phyloP scores from a whole-genome alignment of 2,888 invertebrate genomes.

The Thelaira solivaga region DNA sequence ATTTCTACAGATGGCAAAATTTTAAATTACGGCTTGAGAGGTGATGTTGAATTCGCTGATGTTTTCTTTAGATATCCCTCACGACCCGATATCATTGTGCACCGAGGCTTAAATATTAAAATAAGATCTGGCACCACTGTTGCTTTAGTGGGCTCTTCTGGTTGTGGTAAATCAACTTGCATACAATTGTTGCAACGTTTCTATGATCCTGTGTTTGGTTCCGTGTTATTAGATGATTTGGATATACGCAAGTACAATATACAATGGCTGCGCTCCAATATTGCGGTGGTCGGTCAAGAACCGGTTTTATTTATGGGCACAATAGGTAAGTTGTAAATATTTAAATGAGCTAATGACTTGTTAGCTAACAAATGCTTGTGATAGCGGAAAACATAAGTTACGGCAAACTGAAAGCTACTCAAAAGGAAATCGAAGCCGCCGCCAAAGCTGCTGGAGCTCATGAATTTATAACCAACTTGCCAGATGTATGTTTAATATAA shows the following conservation, averaged over 20 bases:
- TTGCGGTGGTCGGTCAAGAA: constrained; percentile 93
- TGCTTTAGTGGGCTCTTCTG: constrained; percentile 85
- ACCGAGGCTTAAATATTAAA: constrained; percentile 82
- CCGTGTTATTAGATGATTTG: constrained; percentile 80
- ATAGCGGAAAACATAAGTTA: constrained; percentile 82
- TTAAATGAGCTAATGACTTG: neutral
- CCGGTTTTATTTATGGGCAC: constrained; percentile 90
- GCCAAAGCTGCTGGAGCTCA: constrained; percentile 87
- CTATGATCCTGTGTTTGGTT: constrained; percentile 82
- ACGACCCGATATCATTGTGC: constrained; percentile 83
- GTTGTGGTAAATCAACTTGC: constrained; percentile 90
- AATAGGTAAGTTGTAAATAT: constrained; percentile 77
- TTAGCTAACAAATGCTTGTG: too few relatives aligned
- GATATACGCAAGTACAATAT: constrained; percentile 84
- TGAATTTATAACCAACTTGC: constrained; percentile 85
- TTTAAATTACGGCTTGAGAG: constrained; percentile 79
- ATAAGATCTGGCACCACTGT: constrained; percentile 84
- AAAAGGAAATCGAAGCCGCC: constrained; percentile 84
- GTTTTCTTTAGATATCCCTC: constrained; percentile 89
- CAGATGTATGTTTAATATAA: constrained; percentile 79
- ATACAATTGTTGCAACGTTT: constrained; percentile 86
- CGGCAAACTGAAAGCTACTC: constrained; percentile 83
- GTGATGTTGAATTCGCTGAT: constrained; percentile 84
- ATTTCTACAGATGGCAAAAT: constrained; percentile 82
- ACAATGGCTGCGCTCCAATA: constrained; percentile 85